Base-by-base conservation (phyloP, 2,888 invertebrate species). In the Lasius platythorax region DNA sequence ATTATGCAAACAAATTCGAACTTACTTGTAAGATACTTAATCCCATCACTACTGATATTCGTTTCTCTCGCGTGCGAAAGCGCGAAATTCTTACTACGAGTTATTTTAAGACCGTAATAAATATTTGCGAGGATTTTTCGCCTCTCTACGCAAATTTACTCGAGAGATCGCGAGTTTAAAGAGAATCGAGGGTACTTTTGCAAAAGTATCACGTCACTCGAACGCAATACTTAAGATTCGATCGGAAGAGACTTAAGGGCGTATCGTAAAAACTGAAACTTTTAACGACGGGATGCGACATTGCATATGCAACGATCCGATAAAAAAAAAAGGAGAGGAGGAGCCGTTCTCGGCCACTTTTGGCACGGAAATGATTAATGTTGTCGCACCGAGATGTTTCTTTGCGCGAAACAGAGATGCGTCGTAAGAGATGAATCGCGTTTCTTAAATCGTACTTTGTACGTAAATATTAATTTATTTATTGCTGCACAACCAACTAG, bases 381-480 rank as follows among this genome's bases (percentile, higher is more conserved):
- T 18, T 9, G 46, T 12, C 15, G 12, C 28, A 43, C 4, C 4
- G 58, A 50, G 18, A 61, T 5, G 15, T 70, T 37, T 73, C 40
- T n/a, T 33, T 5, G 15, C 15, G 18, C 15, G 33, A n/a, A 63
- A 33, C 33, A 33, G 15, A 46, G 50, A 53, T n/a, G 50, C 9
- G 9, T 5, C 18, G 46, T 46, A 46, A 46, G 23, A 23, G 50
- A 53, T n/a, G 50, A 53, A 53, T 53, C 50, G 50, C 50, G 9
- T 23, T 23, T 68, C 18, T 9, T 9, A 28, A 75, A 64, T 53
- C 66, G 63, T 23, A 23, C 66, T 85, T 91, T 90, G 43, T 91
- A 91, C 89, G 88, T 90, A 91, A 91, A 91, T 91, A 91, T 91
- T 91, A 83, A 90, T 90, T 90, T 90, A 90, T 90, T 90, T 91